phyloP scores from a whole-genome alignment of 2,113 vertebrate species.

The Burhinus oedicnemus region DNA sequence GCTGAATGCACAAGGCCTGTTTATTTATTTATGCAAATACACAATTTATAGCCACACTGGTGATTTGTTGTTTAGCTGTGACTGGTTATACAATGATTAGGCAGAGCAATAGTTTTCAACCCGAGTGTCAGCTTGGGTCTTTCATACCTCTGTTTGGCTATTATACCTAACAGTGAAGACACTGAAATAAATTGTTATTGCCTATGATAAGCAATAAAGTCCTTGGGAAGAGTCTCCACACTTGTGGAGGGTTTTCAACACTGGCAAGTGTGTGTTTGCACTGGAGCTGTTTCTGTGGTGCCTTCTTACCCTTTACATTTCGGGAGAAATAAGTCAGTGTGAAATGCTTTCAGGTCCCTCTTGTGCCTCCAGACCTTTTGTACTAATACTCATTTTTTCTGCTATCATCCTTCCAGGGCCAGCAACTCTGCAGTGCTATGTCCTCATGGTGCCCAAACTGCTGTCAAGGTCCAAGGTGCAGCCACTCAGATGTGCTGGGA shows the following conservation, averaged over 20 bases:
- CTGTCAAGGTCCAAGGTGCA: neutral
- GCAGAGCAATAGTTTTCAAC: slow-evolving; percentile 37
- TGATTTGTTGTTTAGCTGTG: slow-evolving; percentile 1
- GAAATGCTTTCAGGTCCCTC: neutral
- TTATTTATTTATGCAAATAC: slow-evolving; percentile 49
- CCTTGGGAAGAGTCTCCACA: neutral
- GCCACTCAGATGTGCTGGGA: neutral
- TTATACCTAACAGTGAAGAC: slow-evolving; percentile 17
- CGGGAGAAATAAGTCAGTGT: neutral
- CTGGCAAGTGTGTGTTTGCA: neutral
- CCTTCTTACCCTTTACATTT: neutral
- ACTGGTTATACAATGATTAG: neutral
- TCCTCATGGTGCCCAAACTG: neutral
- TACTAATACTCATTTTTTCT: neutral
- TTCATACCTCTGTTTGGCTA: slow-evolving; percentile 38
- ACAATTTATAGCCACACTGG: slow-evolving; percentile 21
- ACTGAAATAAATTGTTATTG: slow-evolving; percentile 47
- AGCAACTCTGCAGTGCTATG: neutral
- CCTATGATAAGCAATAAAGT: neutral
- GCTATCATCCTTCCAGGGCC: neutral
- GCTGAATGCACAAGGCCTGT: neutral
- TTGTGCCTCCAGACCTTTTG: neutral
- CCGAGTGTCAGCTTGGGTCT: slow-evolving; percentile 28
- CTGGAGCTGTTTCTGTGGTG: neutral
- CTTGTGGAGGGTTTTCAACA: neutral